Evolutionary conservation across 53 echinoderm and acorn worm species (phyloP).

Genomic region (Arbacia lixula): DNA sequence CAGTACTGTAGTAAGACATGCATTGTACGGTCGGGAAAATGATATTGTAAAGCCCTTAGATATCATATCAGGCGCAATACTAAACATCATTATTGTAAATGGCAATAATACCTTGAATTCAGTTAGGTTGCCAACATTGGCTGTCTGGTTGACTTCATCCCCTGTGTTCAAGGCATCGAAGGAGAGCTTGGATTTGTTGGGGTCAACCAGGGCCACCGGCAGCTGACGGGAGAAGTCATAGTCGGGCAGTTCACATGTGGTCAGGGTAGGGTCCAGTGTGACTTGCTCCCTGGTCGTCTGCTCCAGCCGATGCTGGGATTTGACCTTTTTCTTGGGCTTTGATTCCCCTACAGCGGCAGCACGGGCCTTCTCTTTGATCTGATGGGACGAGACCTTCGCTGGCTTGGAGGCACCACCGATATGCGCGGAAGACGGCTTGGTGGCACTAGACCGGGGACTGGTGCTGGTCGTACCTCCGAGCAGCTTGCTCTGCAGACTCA

Average conservation of each 20-base stretch:
- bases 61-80: too few species aligned
- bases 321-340: slow-evolving; percentile 45
- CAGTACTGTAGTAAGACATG: too few species aligned
- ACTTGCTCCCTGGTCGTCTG: not conserved
- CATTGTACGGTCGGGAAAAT: too few species aligned
- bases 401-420: not conserved
- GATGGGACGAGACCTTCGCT: not conserved
- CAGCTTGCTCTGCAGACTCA: not conserved
- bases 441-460: not conserved
- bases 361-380: not conserved
- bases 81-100: too few species aligned
- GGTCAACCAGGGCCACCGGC: not conserved
- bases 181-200: not conserved
- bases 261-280: slow-evolving; percentile 22
- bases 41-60: too few species aligned
- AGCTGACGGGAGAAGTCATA: slow-evolving; percentile 51
- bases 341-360: not conserved
- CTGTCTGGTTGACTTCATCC: not conserved
- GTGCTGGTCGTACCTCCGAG: slow-evolving; percentile 1
- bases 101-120: slow-evolving; percentile 45
- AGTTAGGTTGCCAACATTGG: not conserved
- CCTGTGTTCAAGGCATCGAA: slow-evolving; percentile 17
- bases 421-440: not conserved
- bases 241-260: slow-evolving; percentile 45
- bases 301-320: slow-evolving; percentile 10